Evolutionary conservation across 2,888 invertebrate genomes (phyloP).

Genomic region (Cylindroiulus punctatus): DNA sequence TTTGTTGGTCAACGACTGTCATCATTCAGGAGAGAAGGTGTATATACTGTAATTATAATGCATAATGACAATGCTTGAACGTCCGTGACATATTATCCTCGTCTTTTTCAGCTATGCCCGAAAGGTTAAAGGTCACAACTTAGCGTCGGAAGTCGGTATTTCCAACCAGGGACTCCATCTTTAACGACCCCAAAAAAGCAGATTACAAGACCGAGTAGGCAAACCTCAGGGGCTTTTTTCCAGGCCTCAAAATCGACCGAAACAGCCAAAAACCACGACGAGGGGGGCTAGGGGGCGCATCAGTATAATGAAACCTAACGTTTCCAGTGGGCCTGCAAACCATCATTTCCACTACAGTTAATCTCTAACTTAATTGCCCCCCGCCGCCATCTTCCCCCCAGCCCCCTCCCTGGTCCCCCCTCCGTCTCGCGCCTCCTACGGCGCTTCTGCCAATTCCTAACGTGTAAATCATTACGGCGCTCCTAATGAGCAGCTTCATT

Average conservation of each 20-base stretch:
- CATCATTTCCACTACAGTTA: constrained; percentile 34
- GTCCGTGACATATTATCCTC: too few species aligned
- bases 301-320: neutral
- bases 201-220: neutral
- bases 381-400: neutral
- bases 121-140: too few species aligned
- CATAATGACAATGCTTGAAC: too few species aligned
- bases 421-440: constrained; percentile 1
- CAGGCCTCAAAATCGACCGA: neutral
- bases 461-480: constrained; percentile 49
- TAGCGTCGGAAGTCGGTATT: too few species aligned
- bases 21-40: too few species aligned
- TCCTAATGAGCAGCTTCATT: constrained; percentile 55
- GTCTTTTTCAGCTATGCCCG: too few species aligned
- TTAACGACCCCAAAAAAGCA: neutral
- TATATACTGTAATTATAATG: too few species aligned
- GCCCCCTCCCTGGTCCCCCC: neutral
- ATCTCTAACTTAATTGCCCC: constrained; percentile 38
- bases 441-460: constrained; percentile 49
- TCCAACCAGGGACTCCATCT: too few species aligned
- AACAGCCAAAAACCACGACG: neutral
- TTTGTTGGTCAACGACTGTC: too few species aligned
- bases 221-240: constrained; percentile 8
- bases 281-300: neutral
- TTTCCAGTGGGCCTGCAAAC: neutral